These are phyloP conservation scores for Carabus problematicus DNA, from an alignment of 2,888 invertebrate species.

Conservation along the genomic window DNA sequence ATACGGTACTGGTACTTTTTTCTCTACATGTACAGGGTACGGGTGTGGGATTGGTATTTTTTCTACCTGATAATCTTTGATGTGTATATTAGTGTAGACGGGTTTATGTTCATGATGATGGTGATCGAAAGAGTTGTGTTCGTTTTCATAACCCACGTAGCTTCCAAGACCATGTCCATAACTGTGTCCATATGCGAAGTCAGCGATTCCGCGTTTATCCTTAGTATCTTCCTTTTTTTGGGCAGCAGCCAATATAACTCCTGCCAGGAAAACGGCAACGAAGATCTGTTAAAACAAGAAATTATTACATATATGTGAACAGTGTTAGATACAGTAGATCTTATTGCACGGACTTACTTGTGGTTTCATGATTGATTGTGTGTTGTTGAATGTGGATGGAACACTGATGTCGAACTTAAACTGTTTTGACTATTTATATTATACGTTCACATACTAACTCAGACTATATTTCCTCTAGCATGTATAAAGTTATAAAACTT, in stretches of 20 bases:
- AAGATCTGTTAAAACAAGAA: constrained; percentile 12
- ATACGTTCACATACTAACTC: too few species aligned
- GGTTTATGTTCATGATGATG: constrained; percentile 5
- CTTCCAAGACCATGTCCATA: constrained; percentile 41
- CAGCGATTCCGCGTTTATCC: constrained; percentile 46
- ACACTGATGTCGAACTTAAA: too few species aligned
- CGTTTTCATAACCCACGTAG: constrained; percentile 38
- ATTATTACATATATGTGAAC: neutral
- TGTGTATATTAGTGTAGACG: neutral
- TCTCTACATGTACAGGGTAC: constrained; percentile 35
- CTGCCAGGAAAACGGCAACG: constrained; percentile 40
- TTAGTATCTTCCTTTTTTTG: constrained; percentile 43
- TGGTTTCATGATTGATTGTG: too few species aligned
- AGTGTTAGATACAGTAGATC: too few species aligned
- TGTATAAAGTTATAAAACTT: too few species aligned
- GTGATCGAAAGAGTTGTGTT: constrained; percentile 12
- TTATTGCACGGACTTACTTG: too few species aligned
- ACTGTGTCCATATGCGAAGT: constrained; percentile 42
- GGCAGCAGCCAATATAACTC: constrained; percentile 38
- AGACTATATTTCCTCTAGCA: too few species aligned
- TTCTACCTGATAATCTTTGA: constrained; percentile 29
- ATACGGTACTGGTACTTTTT: constrained; percentile 35
- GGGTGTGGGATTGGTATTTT: constrained; percentile 32
- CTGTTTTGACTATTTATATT: too few species aligned
- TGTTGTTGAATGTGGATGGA: too few species aligned